Base-by-base conservation (phyloP, 2,113 vertebrate species). In the Grammomys surdaster region DNA sequence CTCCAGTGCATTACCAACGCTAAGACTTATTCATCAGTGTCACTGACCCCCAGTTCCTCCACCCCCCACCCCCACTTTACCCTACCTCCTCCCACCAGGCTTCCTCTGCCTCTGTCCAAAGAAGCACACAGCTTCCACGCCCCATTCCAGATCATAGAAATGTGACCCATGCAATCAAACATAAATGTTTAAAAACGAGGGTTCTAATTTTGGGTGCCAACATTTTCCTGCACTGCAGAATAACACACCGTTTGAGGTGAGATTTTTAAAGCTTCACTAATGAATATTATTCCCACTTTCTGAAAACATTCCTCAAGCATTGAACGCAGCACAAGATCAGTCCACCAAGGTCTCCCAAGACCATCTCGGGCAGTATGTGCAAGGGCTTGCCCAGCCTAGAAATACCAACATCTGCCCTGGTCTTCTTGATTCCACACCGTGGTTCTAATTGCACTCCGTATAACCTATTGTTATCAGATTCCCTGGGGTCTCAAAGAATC, bases 401-500 rank as follows among this genome's bases (percentile, higher is more conserved):
- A 60, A 93, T 7, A 78, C 16, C 80, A 84, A 11, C 56, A 63
- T 94, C 77, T 93, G 51, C 65, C 88, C 56, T 75, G 46, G 87
- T 90, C 95, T 1, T 0, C 20, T 96, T 14, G 63, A 94, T 97
- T 89, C 93, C 58, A 13, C 81, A 36, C 80, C 46, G 46, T 56
- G 69, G 91, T 95, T 96, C 72, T 84, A 67, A 72, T 90, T 85
- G 92, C 65, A 82, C 65, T 88, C 58, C 33, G 33, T 80, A 89
- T 81, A 96, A 70, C 31, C 95, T 58, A 89, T 70, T 72, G 81
- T 78, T 69, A 82, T 33, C 58, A 16, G 48, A 96, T 96, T 81
- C 89, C 86, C 67, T 4, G 5, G 82, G 65, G 51, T 92, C 90
- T 77, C 69, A 69, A 91, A 97, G 75, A 98, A 94, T 85, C 65